Conservation (phyloP, 2,797 vertebrate genomes). For the Threskiornis aethiopicus region DNA sequence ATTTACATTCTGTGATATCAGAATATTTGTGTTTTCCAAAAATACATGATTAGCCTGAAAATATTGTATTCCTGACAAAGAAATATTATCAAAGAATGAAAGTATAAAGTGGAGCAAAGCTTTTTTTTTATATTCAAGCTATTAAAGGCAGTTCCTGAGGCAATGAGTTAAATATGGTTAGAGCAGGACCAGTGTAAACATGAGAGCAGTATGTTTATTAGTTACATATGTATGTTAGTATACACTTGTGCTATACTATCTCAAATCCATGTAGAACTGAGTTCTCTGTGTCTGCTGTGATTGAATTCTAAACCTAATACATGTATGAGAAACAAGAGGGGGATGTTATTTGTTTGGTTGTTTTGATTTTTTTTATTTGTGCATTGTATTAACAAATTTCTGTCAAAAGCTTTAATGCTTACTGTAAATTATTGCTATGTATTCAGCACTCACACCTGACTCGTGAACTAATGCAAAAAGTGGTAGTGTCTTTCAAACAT, state of each 20-base stretch:
- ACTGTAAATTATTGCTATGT: not conserved
- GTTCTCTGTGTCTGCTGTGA: not conserved
- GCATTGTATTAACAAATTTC: not conserved
- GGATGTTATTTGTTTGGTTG: not conserved
- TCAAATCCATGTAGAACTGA: not conserved
- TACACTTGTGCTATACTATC: not conserved
- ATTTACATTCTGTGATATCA: not conserved
- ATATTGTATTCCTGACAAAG: not conserved
- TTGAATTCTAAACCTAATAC: not conserved
- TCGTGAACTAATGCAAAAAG: not conserved
- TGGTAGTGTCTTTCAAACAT: not conserved
- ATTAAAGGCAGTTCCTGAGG: not conserved
- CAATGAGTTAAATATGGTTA: not conserved
- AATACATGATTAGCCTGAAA: not conserved
- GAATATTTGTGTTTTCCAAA: not conserved
- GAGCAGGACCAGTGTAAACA: not conserved
- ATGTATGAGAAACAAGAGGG: not conserved
- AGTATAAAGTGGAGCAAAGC: not conserved
- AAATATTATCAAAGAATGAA: not conserved
- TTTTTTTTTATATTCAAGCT: not conserved
- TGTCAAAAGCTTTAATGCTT: not conserved
- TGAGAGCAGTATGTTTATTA: not conserved
- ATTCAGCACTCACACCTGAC: not conserved
- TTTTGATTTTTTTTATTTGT: rapidly evolving
- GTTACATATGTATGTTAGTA: not conserved